A percentile compares a stretch with the other conserved stretches of the same genome.
These are phyloP conservation scores for Brachyhypopomus occidentalis DNA, from an alignment of 2,113 vertebrate genomes.

Conservation along the genomic window DNA sequence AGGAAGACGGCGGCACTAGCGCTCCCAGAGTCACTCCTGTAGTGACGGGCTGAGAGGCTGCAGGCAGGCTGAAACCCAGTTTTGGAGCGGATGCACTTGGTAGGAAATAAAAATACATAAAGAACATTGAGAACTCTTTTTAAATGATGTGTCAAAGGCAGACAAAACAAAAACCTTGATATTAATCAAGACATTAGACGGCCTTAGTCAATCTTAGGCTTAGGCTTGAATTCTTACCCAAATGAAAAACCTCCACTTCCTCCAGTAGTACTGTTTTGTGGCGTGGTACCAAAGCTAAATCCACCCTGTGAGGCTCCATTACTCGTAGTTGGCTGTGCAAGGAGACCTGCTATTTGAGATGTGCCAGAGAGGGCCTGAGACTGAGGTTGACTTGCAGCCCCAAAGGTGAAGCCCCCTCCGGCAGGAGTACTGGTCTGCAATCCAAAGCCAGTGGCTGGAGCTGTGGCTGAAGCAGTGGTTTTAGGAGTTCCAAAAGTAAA, in stretches of 20 bases:
- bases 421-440: conserved; percentile 69
- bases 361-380: conserved; percentile 58
- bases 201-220: too few species aligned
- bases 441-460: conserved; percentile 66
- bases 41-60: conserved; percentile 67
- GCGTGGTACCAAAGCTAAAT: conserved; percentile 80
- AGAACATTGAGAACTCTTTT: neutral
- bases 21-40: conserved; percentile 75
- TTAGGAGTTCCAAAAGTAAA: conserved; percentile 78
- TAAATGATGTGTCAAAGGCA: neutral
- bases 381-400: neutral
- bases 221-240: conserved; percentile 63
- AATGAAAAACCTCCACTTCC: conserved; percentile 74
- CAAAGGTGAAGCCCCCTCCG: conserved; percentile 28
- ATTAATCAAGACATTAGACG: neutral
- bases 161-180: neutral
- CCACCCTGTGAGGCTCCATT: conserved; percentile 58
- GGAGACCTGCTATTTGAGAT: conserved; percentile 67
- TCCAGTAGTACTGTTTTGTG: conserved; percentile 60
- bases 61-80: conserved; percentile 64
- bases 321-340: conserved; percentile 68
- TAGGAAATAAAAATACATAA: neutral
- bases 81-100: conserved; percentile 68
- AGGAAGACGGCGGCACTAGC: conserved; percentile 56
- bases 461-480: conserved; percentile 56